These are phyloP conservation scores for Heliconius congener DNA, from an alignment of 1,140 invertebrate genomes.

Conservation along the genomic window DNA sequence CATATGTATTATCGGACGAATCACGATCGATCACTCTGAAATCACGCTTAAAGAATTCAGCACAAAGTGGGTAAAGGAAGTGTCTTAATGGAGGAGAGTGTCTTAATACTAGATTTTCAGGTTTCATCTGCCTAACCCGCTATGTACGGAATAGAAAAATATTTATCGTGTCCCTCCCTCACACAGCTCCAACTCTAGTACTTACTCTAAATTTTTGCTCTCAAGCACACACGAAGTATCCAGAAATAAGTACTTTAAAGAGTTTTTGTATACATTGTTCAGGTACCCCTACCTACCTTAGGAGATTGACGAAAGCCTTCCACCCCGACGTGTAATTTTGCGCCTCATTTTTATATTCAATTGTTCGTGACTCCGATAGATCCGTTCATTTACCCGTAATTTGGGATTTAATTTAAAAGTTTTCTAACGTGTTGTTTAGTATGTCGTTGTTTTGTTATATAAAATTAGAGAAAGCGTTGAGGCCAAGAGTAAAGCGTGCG, in stretches of 20 bases:
- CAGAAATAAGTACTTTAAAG: not conserved
- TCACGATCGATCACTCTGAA: too few species aligned
- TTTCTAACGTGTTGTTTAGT: not conserved
- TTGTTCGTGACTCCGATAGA: conserved; percentile 13
- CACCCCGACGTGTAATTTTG: not conserved
- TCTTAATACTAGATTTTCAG: too few species aligned
- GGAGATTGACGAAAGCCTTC: conserved; percentile 8
- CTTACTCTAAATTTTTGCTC: not conserved
- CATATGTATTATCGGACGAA: too few species aligned
- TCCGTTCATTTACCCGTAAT: not conserved
- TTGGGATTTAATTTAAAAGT: not conserved
- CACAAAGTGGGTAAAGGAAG: too few species aligned
- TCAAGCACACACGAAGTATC: not conserved
- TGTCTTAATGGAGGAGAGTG: too few species aligned
- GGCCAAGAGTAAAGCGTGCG: too few species aligned
- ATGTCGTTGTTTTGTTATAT: not conserved
- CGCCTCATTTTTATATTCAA: conserved; percentile 11
- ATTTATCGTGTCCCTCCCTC: not conserved
- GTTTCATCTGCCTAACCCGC: too few species aligned
- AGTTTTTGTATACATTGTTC: conserved; percentile 3
- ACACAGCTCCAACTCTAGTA: not conserved
- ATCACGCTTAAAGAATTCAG: too few species aligned
- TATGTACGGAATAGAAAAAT: not conserved
- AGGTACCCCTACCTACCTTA: not conserved
- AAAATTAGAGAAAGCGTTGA: too few species aligned